Conservation (phyloP, 2,797 vertebrate species). For the Melanotaenia trifasciata region DNA sequence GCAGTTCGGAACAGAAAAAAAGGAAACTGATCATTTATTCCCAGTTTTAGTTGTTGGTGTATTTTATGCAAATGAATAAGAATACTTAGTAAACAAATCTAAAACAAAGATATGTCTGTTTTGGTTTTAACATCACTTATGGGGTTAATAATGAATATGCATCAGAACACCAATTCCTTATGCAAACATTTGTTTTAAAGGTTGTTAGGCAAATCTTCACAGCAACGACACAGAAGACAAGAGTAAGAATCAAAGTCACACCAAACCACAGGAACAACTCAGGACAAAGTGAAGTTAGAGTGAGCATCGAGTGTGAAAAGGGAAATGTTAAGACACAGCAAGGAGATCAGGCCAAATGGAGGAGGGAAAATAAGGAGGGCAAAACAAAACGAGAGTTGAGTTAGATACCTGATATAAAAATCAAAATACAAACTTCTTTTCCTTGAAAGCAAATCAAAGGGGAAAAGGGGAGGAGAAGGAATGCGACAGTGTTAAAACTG, state of each 20-base stretch:
- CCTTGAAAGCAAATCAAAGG: constrained; percentile 93
- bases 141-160: neutral
- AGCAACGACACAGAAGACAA: constrained; percentile 70
- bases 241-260: constrained; percentile 65
- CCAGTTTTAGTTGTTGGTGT: neutral
- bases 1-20: neutral
- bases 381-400: constrained; percentile 74
- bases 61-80: neutral
- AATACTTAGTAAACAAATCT: neutral
- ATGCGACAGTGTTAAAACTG: constrained; percentile 78
- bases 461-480: constrained; percentile 80
- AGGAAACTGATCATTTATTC: neutral
- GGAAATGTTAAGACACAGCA: constrained; percentile 74
- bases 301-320: constrained; percentile 62
- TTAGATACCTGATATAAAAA: constrained; percentile 98
- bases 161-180: constrained; percentile 15
- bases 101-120: neutral
- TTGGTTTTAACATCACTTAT: neutral
- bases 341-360: constrained; percentile 69
- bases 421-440: constrained; percentile 99
- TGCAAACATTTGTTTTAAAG: constrained; percentile 41
- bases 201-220: constrained; percentile 79
- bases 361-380: constrained; percentile 45
- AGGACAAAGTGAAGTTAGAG: constrained; percentile 69
- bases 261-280: constrained; percentile 67